Evolutionary conservation across 2,797 vertebrate genomes (phyloP), one percentile per base, ranked within the genome.

Genomic region (Harpagifer antarcticus): DNA sequence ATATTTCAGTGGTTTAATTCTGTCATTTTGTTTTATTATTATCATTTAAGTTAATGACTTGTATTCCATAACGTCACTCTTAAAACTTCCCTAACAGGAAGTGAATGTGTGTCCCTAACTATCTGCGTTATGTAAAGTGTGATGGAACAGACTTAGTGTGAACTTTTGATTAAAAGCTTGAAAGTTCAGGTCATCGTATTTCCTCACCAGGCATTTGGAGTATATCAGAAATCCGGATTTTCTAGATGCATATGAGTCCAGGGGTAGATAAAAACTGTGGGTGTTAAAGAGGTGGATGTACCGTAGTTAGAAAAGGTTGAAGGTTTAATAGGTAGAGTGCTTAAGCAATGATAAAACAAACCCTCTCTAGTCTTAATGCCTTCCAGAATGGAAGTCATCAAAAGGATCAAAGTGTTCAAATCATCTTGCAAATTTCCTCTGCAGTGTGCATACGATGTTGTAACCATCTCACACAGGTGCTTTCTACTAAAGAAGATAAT

Each of bases 321-420:
- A 79, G 75, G 82, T 83, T 86, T 89, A 88, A 85, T 78, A 72
- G 54, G 74, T 87, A 83, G 76, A 87, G 74, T 4, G n/a, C 85
- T 89, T 93, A 84, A 78, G 57, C 42, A 68, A 76, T 69, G 86
- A 92, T 90, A 86, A 90, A 89, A 88, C 84, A 91, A 89, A 86
- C 60, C 74, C 47, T 74, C 48, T 67, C 44, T 71, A 55, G 76
- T 72, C 61, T 77, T 83, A 80, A 84, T 70, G 69, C 45, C 58
- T 65, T 62, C 10, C 27, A 76, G 54, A 74, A 44, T n/a, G 57
- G 44, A 85, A 84, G 40, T 40, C 79, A 73, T 85, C 45, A 69
- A 70, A 84, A 54, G 40, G 48, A 78, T 83, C 68, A 71, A 81
- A 78, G 79, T 65, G 33, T 73, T 57, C 42, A 70, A 77, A 62